Conservation (phyloP, 1,140 invertebrate genomes). For the Nephila pilipes region DNA sequence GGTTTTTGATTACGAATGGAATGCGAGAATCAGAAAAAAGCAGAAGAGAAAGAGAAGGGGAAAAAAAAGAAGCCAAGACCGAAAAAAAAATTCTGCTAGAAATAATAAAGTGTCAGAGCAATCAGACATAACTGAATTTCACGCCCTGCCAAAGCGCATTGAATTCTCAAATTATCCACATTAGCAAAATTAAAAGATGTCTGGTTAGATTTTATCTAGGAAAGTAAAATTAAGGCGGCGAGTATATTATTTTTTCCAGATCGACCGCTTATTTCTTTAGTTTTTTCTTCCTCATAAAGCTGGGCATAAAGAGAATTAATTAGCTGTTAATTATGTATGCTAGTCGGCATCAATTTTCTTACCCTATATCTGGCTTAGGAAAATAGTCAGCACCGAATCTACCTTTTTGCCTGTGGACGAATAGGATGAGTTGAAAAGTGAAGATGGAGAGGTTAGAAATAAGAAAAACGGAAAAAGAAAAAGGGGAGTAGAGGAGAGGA, state of each 20-base stretch:
- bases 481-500: slow-evolving; percentile 29
- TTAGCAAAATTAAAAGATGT: slow-evolving; percentile 75
- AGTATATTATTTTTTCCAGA: slow-evolving; percentile 60
- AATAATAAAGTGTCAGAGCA: slow-evolving; percentile 75
- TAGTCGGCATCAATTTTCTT: slow-evolving; percentile 74
- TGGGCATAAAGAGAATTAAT: slow-evolving; percentile 71
- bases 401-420: slow-evolving; percentile 58
- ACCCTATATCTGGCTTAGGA: slow-evolving; percentile 33
- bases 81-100: slow-evolving; percentile 41
- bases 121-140: slow-evolving; percentile 73
- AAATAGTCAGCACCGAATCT: slow-evolving; percentile 58
- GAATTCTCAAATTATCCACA: slow-evolving; percentile 73
- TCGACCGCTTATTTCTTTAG: slow-evolving; percentile 46
- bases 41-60: not conserved
- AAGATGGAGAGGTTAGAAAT: slow-evolving; percentile 12
- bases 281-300: slow-evolving; percentile 64
- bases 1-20: slow-evolving; percentile 57
- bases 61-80: not conserved
- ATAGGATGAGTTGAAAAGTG: slow-evolving; percentile 49
- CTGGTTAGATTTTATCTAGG: slow-evolving; percentile 69
- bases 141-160: slow-evolving; percentile 63
- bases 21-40: not conserved
- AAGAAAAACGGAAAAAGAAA: slow-evolving; percentile 27
- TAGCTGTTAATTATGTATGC: slow-evolving; percentile 73
- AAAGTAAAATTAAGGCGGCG: slow-evolving; percentile 70